Evolutionary conservation across 2,113 vertebrate genomes (phyloP), one percentile per base, ranked within the genome.

Genomic region (Mandrillus leucophaeus): DNA sequence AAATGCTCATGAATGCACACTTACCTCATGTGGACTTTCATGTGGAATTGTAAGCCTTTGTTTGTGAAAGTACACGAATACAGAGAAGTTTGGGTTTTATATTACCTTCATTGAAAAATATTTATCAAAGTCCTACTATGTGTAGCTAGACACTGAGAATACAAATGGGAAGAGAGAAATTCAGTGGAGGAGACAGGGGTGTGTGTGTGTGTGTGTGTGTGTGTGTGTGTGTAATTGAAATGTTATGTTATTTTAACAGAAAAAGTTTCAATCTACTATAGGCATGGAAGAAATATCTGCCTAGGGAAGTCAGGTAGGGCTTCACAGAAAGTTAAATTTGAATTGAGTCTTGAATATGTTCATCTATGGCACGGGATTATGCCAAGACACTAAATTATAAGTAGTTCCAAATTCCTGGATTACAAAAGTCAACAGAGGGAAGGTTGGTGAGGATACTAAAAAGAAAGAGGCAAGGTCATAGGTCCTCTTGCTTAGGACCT

Each of bases 21-120:
- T 48, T 2, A 32, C 32, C 32, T 86, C n/a, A 3, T 3, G 8
- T 23, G 66, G 70, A 64, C 17, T 78, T 81, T 85, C 5, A 48
- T 79, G 16, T 82, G 16, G 64, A 72, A 64, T 75, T 88, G 32
- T 43, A 43, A 81, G 32, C 5, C 40, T 83, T 70, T 87, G 94
- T 40, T 90, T 95, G 61, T 89, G 61, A 93, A 94, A 88, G 38
- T 25, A 79, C 35, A 90, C 80, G 94, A 92, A 92, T 25, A 79
- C 3, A 90, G 16, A 85, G 61, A 85, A 20, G 20, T 57, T 57
- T 82, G 13, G 48, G 48, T 59, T 93, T 92, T 93, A 43, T 22
- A 66, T 20, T 73, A 64, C 20, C 16, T 84, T 88, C 52, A 73
- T 66, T 87, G 32, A 87, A 61, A 95, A 97, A 75, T 7, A 90